Base-by-base conservation (phyloP, 2,113 vertebrate genomes). In the Nibea coibor region DNA sequence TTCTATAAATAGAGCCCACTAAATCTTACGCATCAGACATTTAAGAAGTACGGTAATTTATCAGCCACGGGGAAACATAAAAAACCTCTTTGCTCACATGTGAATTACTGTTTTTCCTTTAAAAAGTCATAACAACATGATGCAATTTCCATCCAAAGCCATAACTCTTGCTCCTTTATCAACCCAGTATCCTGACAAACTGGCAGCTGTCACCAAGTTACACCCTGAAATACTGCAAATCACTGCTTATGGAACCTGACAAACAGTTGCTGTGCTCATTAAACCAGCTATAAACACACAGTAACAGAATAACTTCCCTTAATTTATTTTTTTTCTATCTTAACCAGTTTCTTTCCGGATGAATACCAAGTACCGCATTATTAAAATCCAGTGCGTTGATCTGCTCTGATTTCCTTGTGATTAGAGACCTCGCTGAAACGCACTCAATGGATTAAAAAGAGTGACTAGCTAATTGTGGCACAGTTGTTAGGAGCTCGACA, bases 201-300 rank as follows among this genome's bases (percentile, higher is more conserved):
- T 73, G 68, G 63, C 83, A 86, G 81, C 83, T 86, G 67, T 80
- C 75, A 72, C 43, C 20, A 58, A 24, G 57, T 43, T 47, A 45
- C 64, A n/a, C 64, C 2, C 53, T 67, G 59, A 77, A 80, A 82
- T 58, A 64, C 64, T 65, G 65, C 16, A 86, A 75, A 79, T 53
- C 28, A 72, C 75, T 78, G 74, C 85, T 89, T 83, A 79, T 72
- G 80, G 68, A 73, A 47, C 42, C 69, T 67, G 45, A 72, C 53
- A 75, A 56, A 78, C 69, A 78, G 47, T 58, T 72, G 69, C 51
- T 48, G 56, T 48, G 48, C 62, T 81, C 72, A 78, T 86, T 75
- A 86, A 77, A 78, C 15, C 45, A 15, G 72, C 31, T 14, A 39
- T 35, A 51, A 74, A 75, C 50, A 76, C 5, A 57, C 22, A 63